These are phyloP conservation scores for Aptenodytes forsteri DNA, from an alignment of 2,113 vertebrate genomes.

Conservation along the genomic window DNA sequence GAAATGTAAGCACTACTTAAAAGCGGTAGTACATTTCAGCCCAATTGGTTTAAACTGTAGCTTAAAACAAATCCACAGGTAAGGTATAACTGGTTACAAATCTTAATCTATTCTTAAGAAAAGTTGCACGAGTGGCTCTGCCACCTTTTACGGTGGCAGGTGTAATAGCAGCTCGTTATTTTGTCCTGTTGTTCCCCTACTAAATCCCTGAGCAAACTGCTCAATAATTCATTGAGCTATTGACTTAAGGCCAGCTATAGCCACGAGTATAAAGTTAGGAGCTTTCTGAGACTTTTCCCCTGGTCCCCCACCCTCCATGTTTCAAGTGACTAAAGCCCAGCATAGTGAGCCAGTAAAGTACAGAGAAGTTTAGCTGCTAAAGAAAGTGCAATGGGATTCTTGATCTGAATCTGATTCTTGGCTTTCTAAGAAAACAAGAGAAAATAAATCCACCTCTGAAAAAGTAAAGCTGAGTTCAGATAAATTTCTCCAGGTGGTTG, in stretches of 20 bases:
- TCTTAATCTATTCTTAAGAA: not conserved
- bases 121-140: not conserved
- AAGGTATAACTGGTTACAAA: not conserved
- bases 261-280: not conserved
- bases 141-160: not conserved
- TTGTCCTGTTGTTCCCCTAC: not conserved
- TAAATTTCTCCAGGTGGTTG: not conserved
- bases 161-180: not conserved
- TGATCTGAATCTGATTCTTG: not conserved
- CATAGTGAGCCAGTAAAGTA: not conserved
- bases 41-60: not conserved
- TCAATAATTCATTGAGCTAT: not conserved
- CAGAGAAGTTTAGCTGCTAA: not conserved
- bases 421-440: not conserved
- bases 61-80: not conserved
- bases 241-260: not conserved
- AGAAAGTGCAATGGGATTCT: not conserved
- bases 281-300: not conserved
- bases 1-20: not conserved
- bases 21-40: not conserved
- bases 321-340: not conserved
- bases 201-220: not conserved
- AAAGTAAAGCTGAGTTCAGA: not conserved
- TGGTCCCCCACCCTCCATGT: not conserved
- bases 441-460: not conserved